A percentile compares a stretch with the other conserved stretches of the same genome.
Conservation (phyloP, 2,888 invertebrate species). For the Cylindroiulus punctatus region DNA sequence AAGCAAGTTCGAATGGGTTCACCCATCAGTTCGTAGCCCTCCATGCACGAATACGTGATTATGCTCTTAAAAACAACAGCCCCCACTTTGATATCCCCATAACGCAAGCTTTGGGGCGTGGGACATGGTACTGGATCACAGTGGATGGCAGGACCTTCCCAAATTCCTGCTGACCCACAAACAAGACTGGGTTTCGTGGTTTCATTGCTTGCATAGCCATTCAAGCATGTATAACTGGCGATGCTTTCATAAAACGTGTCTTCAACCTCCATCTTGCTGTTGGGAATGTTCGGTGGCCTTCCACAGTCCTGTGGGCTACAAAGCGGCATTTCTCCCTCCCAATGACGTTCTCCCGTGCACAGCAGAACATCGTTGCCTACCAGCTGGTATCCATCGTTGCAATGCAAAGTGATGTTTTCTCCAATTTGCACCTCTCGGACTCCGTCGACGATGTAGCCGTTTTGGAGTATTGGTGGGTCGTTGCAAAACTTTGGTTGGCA, state of each 20-base stretch:
- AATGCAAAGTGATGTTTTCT: conserved; percentile 49
- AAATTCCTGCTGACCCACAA: conserved; percentile 46
- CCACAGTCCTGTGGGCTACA: conserved; percentile 63
- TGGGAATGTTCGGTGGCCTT: conserved; percentile 44
- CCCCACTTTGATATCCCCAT: conserved; percentile 50
- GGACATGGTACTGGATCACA: conserved; percentile 54
- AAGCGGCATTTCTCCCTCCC: conserved; percentile 63
- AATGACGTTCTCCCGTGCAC: conserved; percentile 63
- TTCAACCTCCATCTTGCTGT: not conserved
- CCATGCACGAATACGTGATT: conserved; percentile 55
- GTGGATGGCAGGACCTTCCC: conserved; percentile 48
- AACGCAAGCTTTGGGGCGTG: conserved; percentile 36
- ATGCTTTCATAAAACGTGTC: conserved; percentile 52
- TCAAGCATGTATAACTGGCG: conserved; percentile 41
- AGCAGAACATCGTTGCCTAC: conserved; percentile 51
- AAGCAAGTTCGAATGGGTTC: conserved; percentile 44
- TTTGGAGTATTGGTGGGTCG: conserved; percentile 62
- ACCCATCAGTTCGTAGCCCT: conserved; percentile 55
- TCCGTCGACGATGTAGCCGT: conserved; percentile 52
- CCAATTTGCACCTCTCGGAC: conserved; percentile 36
- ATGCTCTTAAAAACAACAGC: not conserved
- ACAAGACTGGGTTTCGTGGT: not conserved
- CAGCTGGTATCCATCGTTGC: conserved; percentile 50
- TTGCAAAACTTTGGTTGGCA: conserved; percentile 68
- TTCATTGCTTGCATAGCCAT: conserved; percentile 27